Percentiles rank a stretch among this genome's conserved stretches.
These are phyloP conservation scores for Apamea epomidion DNA, from an alignment of 2,888 invertebrate species.

Conservation along the genomic window DNA sequence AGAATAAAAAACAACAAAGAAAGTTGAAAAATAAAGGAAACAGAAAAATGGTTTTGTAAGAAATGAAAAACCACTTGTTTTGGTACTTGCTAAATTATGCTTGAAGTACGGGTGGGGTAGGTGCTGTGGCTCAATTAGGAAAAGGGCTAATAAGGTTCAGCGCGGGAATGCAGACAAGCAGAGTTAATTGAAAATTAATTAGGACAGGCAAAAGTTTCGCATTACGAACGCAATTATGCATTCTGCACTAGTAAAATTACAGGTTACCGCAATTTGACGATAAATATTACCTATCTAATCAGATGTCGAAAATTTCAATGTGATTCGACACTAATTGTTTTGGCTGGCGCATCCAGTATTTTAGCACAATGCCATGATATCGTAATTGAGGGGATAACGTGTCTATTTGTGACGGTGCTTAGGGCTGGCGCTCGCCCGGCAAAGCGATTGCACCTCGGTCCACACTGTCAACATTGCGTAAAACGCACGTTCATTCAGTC, in stretches of 20 bases:
- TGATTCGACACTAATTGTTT: neutral
- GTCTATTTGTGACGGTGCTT: neutral
- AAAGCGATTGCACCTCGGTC: neutral
- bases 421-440: neutral
- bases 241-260: neutral
- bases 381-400: neutral
- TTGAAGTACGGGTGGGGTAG: neutral
- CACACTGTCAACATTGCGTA: conserved; percentile 6
- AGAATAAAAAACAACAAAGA: neutral
- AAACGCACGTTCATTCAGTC: neutral
- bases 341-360: neutral
- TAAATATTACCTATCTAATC: neutral
- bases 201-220: neutral
- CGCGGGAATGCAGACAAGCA: too few relatives aligned
- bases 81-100: neutral
- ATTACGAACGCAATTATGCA: neutral
- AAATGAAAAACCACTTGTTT: conserved; percentile 3
- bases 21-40: neutral
- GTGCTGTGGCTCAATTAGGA: neutral
- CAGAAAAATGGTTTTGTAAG: neutral
- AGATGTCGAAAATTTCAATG: neutral
- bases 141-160: neutral
- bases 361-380: neutral
- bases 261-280: neutral
- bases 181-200: neutral